Conservation (phyloP, 2,888 invertebrate genomes). For the Apomyelois bistriatella region DNA sequence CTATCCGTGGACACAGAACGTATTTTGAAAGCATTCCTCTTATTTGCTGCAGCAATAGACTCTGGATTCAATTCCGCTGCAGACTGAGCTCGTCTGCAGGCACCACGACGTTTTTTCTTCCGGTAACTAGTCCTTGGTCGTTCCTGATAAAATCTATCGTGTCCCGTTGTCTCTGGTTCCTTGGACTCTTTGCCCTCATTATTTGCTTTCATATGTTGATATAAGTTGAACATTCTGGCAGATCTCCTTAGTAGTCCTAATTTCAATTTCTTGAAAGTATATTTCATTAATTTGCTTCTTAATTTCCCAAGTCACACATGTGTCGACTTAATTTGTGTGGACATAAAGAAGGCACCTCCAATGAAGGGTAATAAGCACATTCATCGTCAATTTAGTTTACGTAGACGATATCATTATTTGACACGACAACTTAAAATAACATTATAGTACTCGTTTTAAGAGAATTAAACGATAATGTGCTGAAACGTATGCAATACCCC, state of each 20-base stretch:
- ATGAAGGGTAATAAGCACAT: neutral
- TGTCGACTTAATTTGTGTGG: neutral
- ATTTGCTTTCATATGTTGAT: conserved; percentile 83
- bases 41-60: conserved; percentile 82
- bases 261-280: conserved; percentile 37
- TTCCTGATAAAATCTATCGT: conserved; percentile 89
- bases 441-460: neutral
- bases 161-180: conserved; percentile 85
- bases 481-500: conserved; percentile 31
- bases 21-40: conserved; percentile 80
- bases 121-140: conserved; percentile 74
- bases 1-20: conserved; percentile 83
- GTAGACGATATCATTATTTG: neutral
- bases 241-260: conserved; percentile 33
- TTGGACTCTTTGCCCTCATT: conserved; percentile 76
- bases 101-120: conserved; percentile 78
- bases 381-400: neutral
- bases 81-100: conserved; percentile 84
- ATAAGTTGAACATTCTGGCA: conserved; percentile 86
- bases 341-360: neutral
- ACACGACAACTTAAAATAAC: neutral
- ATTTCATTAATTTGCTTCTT: conserved; percentile 40
- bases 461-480: conserved; percentile 19
- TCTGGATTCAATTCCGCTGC: conserved; percentile 84
- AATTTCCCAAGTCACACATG: neutral